Evolutionary conservation across 2,797 vertebrate species (phyloP).

Genomic region (Notolabrus celidotus): DNA sequence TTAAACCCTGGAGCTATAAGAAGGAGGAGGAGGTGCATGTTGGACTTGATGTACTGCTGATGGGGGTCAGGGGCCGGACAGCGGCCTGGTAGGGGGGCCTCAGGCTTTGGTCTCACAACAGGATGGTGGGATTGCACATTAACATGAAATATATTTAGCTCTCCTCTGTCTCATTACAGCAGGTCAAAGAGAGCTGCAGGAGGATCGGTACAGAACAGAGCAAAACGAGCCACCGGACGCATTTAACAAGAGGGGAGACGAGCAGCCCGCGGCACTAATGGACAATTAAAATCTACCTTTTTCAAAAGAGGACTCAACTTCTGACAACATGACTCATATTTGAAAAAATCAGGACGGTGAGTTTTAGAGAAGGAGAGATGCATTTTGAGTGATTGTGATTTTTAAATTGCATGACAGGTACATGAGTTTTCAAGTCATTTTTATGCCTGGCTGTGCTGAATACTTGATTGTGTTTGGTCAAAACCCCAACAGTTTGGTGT

Average conservation of each 20-base stretch:
- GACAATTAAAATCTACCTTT: conserved; percentile 13
- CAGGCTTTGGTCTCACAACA: conserved; percentile 37
- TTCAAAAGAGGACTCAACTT: not conserved
- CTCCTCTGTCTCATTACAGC: conserved; percentile 56
- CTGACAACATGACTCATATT: not conserved
- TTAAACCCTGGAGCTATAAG: conserved; percentile 22
- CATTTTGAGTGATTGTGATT: not conserved
- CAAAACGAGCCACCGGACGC: conserved; percentile 42
- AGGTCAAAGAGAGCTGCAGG: conserved; percentile 65
- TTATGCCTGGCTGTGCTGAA: too few species aligned
- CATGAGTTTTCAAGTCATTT: too few species aligned
- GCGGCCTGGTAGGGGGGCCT: not conserved
- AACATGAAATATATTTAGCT: conserved; percentile 60
- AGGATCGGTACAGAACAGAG: conserved; percentile 36
- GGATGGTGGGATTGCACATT: conserved; percentile 57
- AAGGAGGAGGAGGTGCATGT: conserved; percentile 8
- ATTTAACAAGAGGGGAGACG: conserved; percentile 42
- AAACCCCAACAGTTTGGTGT: too few species aligned
- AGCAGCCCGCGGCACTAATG: conserved; percentile 24
- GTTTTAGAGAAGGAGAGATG: not conserved
- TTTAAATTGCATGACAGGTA: not conserved
- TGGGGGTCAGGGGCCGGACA: conserved; percentile 23
- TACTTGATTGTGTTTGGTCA: too few species aligned
- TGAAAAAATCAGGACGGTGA: not conserved
- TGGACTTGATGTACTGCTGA: conserved; percentile 44